A percentile compares a stretch with the other conserved stretches of the same genome.
These are phyloP conservation scores for Turdus rufiventris DNA, from an alignment of 2,113 vertebrate species.

Conservation along the genomic window DNA sequence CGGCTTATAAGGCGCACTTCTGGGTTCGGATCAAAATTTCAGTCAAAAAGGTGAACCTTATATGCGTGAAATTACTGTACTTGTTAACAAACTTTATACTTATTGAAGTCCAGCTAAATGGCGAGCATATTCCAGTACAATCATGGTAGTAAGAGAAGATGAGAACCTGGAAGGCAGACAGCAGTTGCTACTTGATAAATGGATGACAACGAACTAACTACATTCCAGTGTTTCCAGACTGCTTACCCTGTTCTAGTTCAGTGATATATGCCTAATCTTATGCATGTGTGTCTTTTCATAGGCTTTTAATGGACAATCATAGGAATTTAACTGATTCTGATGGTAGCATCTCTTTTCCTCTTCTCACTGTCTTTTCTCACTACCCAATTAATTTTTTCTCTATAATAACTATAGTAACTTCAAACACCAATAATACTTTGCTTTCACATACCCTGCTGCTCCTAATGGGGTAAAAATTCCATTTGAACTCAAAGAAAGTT, in stretches of 20 bases:
- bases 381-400: not conserved
- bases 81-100: not conserved
- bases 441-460: not conserved
- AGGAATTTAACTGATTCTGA: not conserved
- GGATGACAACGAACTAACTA: not conserved
- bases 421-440: not conserved
- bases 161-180: not conserved
- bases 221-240: no score
- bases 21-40: no score
- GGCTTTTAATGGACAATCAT: not conserved
- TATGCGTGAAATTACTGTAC: no score
- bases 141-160: not conserved
- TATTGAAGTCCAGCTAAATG: not conserved
- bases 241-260: not conserved
- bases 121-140: not conserved
- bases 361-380: not conserved
- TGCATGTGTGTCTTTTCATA: not conserved
- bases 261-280: not conserved
- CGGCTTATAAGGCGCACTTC: no score
- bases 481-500: conserved; percentile 41
- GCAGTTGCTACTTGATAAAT: not conserved
- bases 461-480: conserved; percentile 9
- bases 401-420: not conserved
- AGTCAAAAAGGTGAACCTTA: no score
- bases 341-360: not conserved